phyloP scores from a whole-genome alignment of 2,113 vertebrate genomes.

The Lipophrys pholis region DNA sequence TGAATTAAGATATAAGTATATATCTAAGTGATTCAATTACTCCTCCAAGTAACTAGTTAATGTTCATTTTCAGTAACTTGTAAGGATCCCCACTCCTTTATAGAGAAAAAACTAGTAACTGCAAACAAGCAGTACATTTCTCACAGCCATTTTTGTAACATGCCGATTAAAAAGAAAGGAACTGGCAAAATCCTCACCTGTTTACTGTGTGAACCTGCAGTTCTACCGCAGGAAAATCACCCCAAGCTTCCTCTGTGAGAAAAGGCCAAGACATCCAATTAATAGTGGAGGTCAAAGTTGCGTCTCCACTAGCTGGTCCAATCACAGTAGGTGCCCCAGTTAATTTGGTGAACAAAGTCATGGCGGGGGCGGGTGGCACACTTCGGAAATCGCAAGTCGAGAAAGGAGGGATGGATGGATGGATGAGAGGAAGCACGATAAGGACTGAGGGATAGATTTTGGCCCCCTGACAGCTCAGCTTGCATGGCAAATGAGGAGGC shows the following conservation, averaged over 20 bases:
- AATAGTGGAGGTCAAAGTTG: slow-evolving; percentile 65
- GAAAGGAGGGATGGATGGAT: slow-evolving; percentile 33
- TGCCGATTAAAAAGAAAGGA: neutral
- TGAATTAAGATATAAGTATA: no score
- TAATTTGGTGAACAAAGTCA: slow-evolving; percentile 74
- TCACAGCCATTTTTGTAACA: no score
- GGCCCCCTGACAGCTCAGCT: slow-evolving; percentile 58
- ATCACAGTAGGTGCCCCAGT: slow-evolving; percentile 58
- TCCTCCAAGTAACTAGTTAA: no score
- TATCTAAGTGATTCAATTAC: no score
- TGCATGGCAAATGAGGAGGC: slow-evolving; percentile 65
- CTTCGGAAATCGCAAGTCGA: slow-evolving; percentile 47
- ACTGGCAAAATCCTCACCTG: slow-evolving; percentile 31
- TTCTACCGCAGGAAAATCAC: slow-evolving; percentile 43
- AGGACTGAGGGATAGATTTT: slow-evolving; percentile 60
- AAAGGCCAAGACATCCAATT: slow-evolving; percentile 71
- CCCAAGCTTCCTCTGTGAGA: slow-evolving; percentile 27
- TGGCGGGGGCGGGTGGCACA: slow-evolving; percentile 50
- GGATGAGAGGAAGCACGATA: slow-evolving; percentile 66
- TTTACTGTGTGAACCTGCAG: slow-evolving; percentile 1
- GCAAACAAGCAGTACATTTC: no score
- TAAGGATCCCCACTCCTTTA: no score
- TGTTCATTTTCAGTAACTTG: no score
- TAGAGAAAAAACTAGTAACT: no score
- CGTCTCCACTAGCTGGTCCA: slow-evolving; percentile 58